Conservation (phyloP, 2,113 vertebrate species). For the Onychostoma macrolepis region DNA sequence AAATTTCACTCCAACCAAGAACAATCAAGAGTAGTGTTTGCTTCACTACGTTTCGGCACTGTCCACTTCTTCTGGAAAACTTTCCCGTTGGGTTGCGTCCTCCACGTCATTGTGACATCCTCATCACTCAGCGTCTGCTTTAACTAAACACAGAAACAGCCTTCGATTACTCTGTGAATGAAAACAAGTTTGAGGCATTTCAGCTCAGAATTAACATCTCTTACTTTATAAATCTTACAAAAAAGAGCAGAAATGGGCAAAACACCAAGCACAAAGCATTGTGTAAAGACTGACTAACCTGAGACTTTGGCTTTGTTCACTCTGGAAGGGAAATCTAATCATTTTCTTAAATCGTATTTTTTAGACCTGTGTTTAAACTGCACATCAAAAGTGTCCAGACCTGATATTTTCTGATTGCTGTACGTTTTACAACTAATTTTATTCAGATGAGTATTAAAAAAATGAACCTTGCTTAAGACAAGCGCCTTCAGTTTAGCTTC, state of each 20-base stretch:
- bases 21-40: too few species aligned
- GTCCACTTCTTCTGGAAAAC: background rate
- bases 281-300: background rate
- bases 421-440: background rate
- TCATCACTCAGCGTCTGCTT: background rate
- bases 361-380: too few species aligned
- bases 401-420: background rate
- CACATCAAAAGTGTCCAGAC: too few species aligned
- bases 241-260: background rate
- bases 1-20: background rate
- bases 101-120: conserved; percentile 3
- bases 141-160: conserved; percentile 14
- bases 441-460: background rate
- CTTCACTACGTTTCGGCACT: rapidly evolving
- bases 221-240: background rate
- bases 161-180: background rate
- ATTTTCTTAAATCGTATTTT: too few species aligned
- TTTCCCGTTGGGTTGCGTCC: background rate
- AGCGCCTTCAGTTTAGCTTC: background rate
- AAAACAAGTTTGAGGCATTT: background rate
- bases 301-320: too few species aligned
- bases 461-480: background rate
- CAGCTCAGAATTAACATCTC: background rate
- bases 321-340: background rate
- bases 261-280: background rate